Percentiles rank a stretch among this genome's conserved stretches.
Conservation (phyloP, 2,888 invertebrate species). For the Parasteatoda lunata region DNA sequence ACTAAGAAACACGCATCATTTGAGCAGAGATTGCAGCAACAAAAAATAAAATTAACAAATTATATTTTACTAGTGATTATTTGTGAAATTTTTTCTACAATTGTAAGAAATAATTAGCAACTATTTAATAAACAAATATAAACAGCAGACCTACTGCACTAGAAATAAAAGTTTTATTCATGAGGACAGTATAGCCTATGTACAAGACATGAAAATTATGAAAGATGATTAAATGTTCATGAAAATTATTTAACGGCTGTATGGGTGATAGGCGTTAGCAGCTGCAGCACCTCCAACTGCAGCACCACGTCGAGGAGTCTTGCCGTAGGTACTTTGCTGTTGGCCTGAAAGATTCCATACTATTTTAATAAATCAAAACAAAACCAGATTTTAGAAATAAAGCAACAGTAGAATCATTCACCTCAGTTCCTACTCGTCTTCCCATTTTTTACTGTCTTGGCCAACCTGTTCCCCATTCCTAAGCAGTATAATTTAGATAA, state of each 20-base stretch:
- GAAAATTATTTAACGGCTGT: constrained; percentile 52
- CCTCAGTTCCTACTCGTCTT: background rate
- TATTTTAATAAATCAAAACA: background rate
- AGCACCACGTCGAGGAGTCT: constrained; percentile 56
- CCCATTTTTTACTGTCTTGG: constrained; percentile 2
- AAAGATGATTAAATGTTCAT: constrained; percentile 26
- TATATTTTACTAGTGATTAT: no score
- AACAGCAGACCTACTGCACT: constrained; percentile 10
- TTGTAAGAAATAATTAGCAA: no score
- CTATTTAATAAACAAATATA: background rate
- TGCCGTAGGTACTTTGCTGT: constrained; percentile 62
- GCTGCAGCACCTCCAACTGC: constrained; percentile 33
- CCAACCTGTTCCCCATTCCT: background rate
- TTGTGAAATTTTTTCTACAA: no score
- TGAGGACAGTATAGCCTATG: constrained; percentile 55
- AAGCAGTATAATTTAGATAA: background rate
- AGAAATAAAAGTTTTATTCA: constrained; percentile 62
- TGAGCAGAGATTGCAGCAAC: no score
- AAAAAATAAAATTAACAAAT: no score
- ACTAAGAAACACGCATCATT: no score
- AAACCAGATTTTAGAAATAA: constrained; percentile 6
- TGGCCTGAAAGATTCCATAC: constrained; percentile 48
- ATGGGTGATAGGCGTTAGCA: constrained; percentile 61
- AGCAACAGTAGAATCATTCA: constrained; percentile 6
- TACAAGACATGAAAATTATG: constrained; percentile 48